A percentile compares a stretch with the other conserved stretches of the same genome.
Evolutionary conservation across 2,797 vertebrate genomes (phyloP).

Genomic region (Sebastes aleutianus): DNA sequence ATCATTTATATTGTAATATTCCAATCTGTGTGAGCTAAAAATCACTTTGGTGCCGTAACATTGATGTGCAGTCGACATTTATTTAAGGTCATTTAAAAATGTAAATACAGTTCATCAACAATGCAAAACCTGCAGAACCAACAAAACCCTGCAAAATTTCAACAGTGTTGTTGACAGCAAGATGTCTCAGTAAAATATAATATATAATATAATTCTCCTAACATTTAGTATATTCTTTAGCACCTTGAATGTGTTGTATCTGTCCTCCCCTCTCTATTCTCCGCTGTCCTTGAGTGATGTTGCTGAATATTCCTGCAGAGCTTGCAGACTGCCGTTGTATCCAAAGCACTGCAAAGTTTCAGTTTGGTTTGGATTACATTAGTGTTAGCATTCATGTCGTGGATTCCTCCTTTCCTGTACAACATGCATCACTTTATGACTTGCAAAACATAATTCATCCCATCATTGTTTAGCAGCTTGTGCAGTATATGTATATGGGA

Average conservation of each 20-base stretch:
- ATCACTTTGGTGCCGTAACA: neutral
- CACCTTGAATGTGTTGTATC: neutral
- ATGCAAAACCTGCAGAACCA: neutral
- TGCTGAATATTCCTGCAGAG: neutral
- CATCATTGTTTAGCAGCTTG: neutral
- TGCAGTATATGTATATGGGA: neutral
- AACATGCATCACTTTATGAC: neutral
- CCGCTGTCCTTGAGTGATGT: neutral
- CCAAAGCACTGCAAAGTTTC: neutral
- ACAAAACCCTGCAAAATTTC: neutral
- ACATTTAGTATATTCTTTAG: neutral
- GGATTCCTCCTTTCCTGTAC: neutral
- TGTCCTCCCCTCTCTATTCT: neutral
- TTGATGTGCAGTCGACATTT: neutral
- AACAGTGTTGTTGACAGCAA: neutral
- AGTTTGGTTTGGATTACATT: neutral
- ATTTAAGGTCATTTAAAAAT: neutral
- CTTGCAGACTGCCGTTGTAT: neutral
- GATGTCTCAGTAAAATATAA: neutral
- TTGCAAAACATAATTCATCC: neutral
- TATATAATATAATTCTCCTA: neutral
- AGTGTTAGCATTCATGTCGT: neutral
- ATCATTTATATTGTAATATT: neutral
- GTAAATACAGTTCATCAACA: neutral
- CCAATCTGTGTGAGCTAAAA: neutral